Evolutionary conservation across 2,797 vertebrate genomes (phyloP).

Genomic region (Ceryle rudis): DNA sequence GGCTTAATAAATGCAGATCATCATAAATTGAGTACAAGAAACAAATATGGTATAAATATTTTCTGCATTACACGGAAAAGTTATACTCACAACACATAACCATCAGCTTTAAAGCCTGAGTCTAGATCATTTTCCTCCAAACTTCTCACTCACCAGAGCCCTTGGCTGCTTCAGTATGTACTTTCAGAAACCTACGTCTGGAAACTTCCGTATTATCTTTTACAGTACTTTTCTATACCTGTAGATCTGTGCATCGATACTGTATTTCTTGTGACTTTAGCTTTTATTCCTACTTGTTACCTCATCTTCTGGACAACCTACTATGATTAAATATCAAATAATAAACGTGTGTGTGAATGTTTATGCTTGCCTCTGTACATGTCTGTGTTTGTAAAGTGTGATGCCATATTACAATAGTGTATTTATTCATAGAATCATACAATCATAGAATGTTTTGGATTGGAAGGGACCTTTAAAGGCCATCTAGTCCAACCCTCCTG

Average conservation of each 20-base stretch:
- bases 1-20: background rate
- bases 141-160: background rate
- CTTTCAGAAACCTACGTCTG: background rate
- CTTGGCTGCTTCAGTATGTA: fast-evolving
- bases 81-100: background rate
- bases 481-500: too few species aligned
- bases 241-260: background rate
- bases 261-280: background rate
- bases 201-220: background rate
- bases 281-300: background rate
- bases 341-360: background rate
- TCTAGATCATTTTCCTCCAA: background rate
- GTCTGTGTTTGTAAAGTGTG: background rate
- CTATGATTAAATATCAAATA: background rate
- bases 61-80: background rate
- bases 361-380: background rate
- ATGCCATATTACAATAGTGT: background rate
- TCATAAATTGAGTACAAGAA: background rate
- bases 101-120: background rate
- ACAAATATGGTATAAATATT: background rate
- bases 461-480: too few species aligned
- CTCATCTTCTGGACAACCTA: background rate
- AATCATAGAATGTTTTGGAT: background rate
- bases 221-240: background rate
- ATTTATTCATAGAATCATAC: background rate